A percentile compares a stretch with the other conserved stretches of the same genome.
Evolutionary conservation across 2,113 vertebrate species (phyloP).

Genomic region (Tympanuchus pallidicinctus): DNA sequence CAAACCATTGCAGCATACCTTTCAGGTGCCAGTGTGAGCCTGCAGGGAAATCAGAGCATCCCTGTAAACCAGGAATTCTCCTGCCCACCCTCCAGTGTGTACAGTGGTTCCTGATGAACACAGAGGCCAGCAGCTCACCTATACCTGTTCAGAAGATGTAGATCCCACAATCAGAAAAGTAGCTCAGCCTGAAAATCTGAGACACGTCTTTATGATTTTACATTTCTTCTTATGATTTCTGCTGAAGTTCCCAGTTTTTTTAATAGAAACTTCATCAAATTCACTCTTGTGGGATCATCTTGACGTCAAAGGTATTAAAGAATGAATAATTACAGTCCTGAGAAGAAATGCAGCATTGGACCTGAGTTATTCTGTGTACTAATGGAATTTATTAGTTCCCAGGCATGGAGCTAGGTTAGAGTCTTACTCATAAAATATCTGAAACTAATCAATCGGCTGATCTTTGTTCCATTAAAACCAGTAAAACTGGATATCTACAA

Average conservation of each 20-base stretch:
- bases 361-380: background rate
- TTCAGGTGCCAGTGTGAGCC: background rate
- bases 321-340: background rate
- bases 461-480: background rate
- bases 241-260: background rate
- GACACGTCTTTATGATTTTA: background rate
- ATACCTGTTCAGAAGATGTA: accelerated
- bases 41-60: background rate
- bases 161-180: background rate
- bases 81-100: background rate
- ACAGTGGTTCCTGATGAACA: background rate
- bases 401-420: background rate
- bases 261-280: background rate
- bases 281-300: background rate
- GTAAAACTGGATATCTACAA: background rate
- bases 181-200: background rate
- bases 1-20: background rate
- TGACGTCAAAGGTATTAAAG: background rate
- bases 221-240: accelerated
- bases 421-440: background rate
- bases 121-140: background rate
- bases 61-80: accelerated
- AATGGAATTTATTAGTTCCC: background rate
- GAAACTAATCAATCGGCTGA: background rate
- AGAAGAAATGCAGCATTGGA: background rate